Evolutionary conservation across 2,888 invertebrate genomes (phyloP).

Genomic region (Odontomyia ornata): DNA sequence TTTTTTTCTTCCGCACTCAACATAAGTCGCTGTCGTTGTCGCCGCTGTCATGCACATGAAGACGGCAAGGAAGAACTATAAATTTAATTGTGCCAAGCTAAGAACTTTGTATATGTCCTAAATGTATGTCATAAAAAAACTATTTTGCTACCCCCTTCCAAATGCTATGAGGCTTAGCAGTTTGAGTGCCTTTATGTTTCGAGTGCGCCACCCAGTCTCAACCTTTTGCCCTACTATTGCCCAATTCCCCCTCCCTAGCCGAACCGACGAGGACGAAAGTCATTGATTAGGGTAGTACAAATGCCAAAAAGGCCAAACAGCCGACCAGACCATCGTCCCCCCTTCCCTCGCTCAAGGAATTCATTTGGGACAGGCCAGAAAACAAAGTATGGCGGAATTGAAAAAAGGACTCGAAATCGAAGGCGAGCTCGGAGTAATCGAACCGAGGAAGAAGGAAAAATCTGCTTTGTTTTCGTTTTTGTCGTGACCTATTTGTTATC

Average conservation of each 20-base stretch:
- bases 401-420: slow-evolving; percentile 5
- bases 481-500: slow-evolving; percentile 27
- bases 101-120: neutral
- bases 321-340: too few relatives aligned
- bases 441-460: slow-evolving; percentile 9
- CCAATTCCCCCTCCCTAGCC: neutral
- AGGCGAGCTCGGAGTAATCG: slow-evolving; percentile 15
- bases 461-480: slow-evolving; percentile 21
- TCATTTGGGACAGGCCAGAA: too few relatives aligned
- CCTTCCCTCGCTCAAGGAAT: too few relatives aligned
- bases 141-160: slow-evolving; percentile 6
- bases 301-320: slow-evolving; percentile 27
- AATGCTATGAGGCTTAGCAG: too few relatives aligned
- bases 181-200: neutral
- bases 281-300: slow-evolving; percentile 37
- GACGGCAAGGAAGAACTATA: slow-evolving; percentile 16
- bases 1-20: slow-evolving; percentile 3
- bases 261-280: neutral
- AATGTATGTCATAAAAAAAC: slow-evolving; percentile 23
- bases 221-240: neutral
- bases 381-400: slow-evolving; percentile 4
- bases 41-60: neutral
- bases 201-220: neutral
- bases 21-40: slow-evolving; percentile 5
- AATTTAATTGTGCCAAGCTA: slow-evolving; percentile 41